phyloP scores from a whole-genome alignment of 2,797 vertebrate genomes.

The Amphiprion clarkii region DNA sequence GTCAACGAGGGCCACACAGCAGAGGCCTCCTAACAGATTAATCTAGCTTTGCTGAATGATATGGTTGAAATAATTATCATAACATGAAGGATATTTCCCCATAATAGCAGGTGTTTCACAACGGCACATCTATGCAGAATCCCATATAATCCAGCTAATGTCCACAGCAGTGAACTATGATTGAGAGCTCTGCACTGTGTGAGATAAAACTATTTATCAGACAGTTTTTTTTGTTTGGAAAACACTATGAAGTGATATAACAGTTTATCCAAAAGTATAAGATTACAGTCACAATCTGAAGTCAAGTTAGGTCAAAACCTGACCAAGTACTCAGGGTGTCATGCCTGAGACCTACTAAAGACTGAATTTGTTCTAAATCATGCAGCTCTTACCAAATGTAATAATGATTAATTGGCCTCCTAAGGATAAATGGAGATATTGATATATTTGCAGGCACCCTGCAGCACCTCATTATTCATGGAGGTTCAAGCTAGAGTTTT shows the following conservation, averaged over 20 bases:
- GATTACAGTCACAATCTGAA: neutral
- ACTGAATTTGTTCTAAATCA: neutral
- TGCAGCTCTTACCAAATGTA: neutral
- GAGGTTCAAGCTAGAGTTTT: neutral
- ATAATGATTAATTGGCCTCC: neutral
- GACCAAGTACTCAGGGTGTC: too few relatives aligned
- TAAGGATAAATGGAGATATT: neutral
- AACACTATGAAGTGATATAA: neutral
- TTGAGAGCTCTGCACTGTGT: neutral
- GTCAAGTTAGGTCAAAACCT: neutral
- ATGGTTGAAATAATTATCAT: neutral
- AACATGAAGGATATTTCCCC: neutral
- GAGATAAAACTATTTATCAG: neutral
- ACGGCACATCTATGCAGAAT: neutral
- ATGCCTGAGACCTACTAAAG: neutral
- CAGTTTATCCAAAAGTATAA: too few relatives aligned
- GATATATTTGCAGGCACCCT: neutral
- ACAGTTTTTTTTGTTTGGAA: too few relatives aligned
- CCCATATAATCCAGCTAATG: neutral
- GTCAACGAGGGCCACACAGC: neutral
- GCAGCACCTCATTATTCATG: neutral
- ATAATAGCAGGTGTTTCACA: neutral
- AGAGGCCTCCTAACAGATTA: neutral
- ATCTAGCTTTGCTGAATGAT: neutral
- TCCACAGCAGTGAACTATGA: neutral